Evolutionary conservation across 1,140 invertebrate species (phyloP).

Genomic region (Myzus persicae): DNA sequence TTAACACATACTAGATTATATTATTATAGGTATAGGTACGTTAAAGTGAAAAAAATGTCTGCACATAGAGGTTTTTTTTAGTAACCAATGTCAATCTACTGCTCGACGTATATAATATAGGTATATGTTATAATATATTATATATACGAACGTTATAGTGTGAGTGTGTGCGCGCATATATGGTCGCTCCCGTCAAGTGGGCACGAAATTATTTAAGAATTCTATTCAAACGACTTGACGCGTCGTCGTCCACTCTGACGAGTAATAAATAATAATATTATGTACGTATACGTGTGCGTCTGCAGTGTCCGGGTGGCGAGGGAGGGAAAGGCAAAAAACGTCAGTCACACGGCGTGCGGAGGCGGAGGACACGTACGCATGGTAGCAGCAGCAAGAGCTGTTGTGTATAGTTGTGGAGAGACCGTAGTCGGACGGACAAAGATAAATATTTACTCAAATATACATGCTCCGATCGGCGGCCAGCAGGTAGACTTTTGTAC

Average conservation of each 20-base stretch:
- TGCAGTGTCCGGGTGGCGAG: not conserved
- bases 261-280: slow-evolving; percentile 34
- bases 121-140: not conserved
- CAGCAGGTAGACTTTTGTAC: slow-evolving; percentile 39
- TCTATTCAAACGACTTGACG: slow-evolving; percentile 52
- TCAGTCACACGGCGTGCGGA: slow-evolving; percentile 49
- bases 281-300: not conserved
- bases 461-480: not conserved
- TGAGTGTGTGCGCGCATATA: not conserved
- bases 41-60: not conserved
- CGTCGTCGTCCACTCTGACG: slow-evolving; percentile 48
- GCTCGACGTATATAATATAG: not conserved
- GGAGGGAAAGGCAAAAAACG: slow-evolving; percentile 24
- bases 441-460: slow-evolving; percentile 58
- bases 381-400: slow-evolving; percentile 3
- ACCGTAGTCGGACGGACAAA: slow-evolving; percentile 31
- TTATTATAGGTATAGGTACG: not conserved
- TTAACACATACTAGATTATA: not conserved
- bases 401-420: not conserved
- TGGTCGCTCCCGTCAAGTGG: slow-evolving; percentile 42
- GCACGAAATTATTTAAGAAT: slow-evolving; percentile 57
- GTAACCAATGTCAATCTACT: slow-evolving; percentile 33
- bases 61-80: not conserved
- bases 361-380: slow-evolving; percentile 26
- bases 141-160: not conserved